Conservation (phyloP, 2,113 vertebrate genomes). For the Patagioenas fasciata region DNA sequence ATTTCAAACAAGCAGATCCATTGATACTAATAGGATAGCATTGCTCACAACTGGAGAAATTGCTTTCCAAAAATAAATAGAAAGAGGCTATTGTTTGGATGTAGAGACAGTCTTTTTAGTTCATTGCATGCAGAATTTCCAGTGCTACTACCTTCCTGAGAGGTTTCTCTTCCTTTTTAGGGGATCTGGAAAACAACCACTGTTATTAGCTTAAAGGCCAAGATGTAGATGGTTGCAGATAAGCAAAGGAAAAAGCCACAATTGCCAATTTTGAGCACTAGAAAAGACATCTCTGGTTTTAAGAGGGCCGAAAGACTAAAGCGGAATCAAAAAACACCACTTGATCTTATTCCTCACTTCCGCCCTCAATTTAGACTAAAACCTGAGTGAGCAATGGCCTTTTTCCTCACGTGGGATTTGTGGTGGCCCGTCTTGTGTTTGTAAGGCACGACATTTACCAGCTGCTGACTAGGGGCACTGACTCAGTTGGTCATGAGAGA, state of each 20-base stretch:
- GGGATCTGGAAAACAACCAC: not conserved
- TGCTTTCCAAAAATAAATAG: not conserved
- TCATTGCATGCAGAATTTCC: not conserved
- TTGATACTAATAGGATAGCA: not conserved
- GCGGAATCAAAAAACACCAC: not conserved
- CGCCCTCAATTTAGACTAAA: not conserved
- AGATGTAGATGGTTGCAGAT: not conserved
- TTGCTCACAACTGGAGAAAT: not conserved
- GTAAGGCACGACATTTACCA: not conserved
- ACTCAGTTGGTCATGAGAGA: constrained; percentile 24
- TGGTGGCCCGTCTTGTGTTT: not conserved
- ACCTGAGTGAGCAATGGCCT: not conserved
- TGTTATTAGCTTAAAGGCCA: not conserved
- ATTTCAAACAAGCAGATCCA: not conserved
- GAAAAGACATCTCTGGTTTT: not conserved
- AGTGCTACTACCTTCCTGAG: not conserved
- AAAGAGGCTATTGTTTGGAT: not conserved
- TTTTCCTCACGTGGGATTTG: not conserved
- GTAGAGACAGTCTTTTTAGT: not conserved
- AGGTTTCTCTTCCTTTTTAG: not conserved
- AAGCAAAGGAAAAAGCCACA: not conserved
- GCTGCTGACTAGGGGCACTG: constrained; percentile 19
- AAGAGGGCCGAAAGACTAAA: not conserved
- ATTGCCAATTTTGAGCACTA: not conserved
- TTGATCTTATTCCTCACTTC: not conserved